Base-by-base conservation (phyloP, 1,140 invertebrate species). In the Leucophenga varia region DNA sequence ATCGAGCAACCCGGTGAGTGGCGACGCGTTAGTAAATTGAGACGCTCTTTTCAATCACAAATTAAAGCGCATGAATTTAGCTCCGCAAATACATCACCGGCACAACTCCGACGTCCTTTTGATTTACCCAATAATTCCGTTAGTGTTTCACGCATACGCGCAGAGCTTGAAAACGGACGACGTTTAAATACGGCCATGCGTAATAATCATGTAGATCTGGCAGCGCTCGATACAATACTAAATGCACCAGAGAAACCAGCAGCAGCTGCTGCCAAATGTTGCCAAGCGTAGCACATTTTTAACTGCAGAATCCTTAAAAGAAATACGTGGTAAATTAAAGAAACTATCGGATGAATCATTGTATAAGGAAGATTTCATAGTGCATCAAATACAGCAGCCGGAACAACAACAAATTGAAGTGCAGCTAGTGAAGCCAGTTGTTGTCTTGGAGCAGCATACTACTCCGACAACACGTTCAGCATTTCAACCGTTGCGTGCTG, bases 41-140 rank as follows among this genome's bases (percentile, higher is more conserved):
- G 82, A 28, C 67, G 81, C 41, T 86, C 84, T 9, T 76, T 87
- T 34, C 82, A 86, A 61, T 81, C 83, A 17, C 54, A 64, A 47
- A 57, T 57, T 28, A 61, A 58, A 25, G 8, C 1, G 0, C 56
- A 60, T 37, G 22, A 35, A 25, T 37, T 14, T 4, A 46, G 20
- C 13, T 12, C 19, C 5, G 3, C 32, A 3, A 49, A 31, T 18
- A 31, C 54, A 1, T 12, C 36, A 6, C 6, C 43, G 9, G 6
- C 40, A 0, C 30, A 40, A 1, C 44, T 53, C 4, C 50, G 65
- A 7, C 79, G 75, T 36, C 77, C 79, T 5, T 59, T 79, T 30
- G 82, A 85, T 59, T 58, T 84, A 20, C 79, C 80, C 1, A 70
- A 75, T 39, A 78, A 65, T 41, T 76, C 64, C 2, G 79, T 78